Base-by-base conservation (phyloP, 1,140 invertebrate genomes). In the Triops longicaudatus region DNA sequence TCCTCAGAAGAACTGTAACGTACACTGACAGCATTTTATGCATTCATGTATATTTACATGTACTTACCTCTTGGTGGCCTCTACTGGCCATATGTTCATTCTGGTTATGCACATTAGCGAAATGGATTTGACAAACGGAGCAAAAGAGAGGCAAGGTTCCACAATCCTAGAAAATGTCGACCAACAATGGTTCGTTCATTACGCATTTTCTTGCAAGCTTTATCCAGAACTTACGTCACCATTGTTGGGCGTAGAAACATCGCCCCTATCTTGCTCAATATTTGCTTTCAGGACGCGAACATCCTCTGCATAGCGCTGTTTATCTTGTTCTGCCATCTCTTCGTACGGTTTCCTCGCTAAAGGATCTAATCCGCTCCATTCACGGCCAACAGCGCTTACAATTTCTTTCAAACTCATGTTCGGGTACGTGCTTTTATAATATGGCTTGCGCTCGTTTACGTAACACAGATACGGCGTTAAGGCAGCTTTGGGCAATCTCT, bases 321-420 rank as follows among this genome's bases (percentile, higher is more conserved):
- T 63, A 63, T 63, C 50, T 10, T 63, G 50, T 22, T 22, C 50
- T 9, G 50, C 50, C 22, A 17, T 63, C 22, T 63, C 50, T 63
- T 63, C 50, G 50, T 63, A 63, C 50, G 50, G 50, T 63, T 63
- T 63, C 22, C 17, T 63, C 50, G 50, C 50, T 22, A 63, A 63
- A 6, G 50, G 50, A 22, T 63, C 50, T 63, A 63, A 9, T 22
- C 50, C 50, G 22, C 50, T 63, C 50, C 50, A 63, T 63, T 63
- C 50, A 22, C 50, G 50, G 17, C 50, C 50, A 63, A 63, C 7
- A n/a, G 50, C 50, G 50, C 50, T 63, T 22, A 63, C 50, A 63
- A 63, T 22, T 22, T 63, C 50, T 63, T 63, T 63, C 50, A 63
- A 63, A 17, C 17, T 17, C 50, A 63, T 63, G 22, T 63, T 63